Evolutionary conservation across 2,797 vertebrate genomes (phyloP).

Genomic region (Amblyraja radiata): DNA sequence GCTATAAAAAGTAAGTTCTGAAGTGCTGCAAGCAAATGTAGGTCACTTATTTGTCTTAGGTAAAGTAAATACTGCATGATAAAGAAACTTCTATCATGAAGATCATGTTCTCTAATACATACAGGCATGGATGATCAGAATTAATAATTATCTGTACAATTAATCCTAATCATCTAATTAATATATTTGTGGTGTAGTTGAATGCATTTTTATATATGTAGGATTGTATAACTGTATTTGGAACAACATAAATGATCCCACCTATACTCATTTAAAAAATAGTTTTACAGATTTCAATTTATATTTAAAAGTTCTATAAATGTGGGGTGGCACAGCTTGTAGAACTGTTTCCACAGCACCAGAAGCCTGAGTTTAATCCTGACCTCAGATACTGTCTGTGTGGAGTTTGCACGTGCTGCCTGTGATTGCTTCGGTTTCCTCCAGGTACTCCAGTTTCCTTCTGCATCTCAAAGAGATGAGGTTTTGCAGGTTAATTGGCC

Average conservation of each 20-base stretch:
- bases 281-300: neutral
- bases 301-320: no score
- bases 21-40: neutral
- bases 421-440: no score
- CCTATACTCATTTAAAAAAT: neutral
- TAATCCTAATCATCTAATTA: neutral
- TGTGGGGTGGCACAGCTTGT: no score
- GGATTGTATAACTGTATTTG: neutral
- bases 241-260: neutral
- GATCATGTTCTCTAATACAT: neutral
- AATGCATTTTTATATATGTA: neutral
- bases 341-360: no score
- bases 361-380: no score
- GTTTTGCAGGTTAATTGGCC: no score
- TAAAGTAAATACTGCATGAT: neutral
- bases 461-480: no score
- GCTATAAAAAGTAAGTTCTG: neutral
- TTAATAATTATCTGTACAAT: neutral
- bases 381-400: no score
- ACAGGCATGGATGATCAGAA: neutral
- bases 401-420: no score
- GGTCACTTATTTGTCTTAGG: neutral
- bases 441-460: no score
- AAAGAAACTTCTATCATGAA: neutral
- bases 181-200: neutral